These are phyloP conservation scores for Batillaria attramentaria DNA, from an alignment of 1,140 invertebrate species.

Conservation along the genomic window DNA sequence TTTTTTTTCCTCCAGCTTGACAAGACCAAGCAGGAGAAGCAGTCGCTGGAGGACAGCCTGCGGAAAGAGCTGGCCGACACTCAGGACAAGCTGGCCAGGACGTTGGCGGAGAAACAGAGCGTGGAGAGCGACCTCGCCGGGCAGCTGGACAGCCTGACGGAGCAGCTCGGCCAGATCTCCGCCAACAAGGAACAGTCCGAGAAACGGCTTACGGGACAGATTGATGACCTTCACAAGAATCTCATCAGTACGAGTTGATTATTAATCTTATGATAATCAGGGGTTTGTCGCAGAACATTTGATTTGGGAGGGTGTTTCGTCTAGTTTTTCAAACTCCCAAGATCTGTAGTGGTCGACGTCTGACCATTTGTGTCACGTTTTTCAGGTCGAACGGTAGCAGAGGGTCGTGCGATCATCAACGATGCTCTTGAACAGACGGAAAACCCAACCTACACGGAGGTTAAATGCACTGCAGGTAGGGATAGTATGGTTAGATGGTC, in stretches of 20 bases:
- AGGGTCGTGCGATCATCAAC: conserved; percentile 77
- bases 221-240: conserved; percentile 54
- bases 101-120: conserved; percentile 42
- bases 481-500: not conserved
- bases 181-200: conserved; percentile 47
- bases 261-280: not conserved
- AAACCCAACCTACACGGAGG: conserved; percentile 79
- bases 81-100: conserved; percentile 33
- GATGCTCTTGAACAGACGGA: conserved; percentile 79
- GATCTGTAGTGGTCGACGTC: not conserved
- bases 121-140: conserved; percentile 49
- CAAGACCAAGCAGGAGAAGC: conserved; percentile 46
- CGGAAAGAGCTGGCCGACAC: conserved; percentile 32
- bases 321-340: not conserved
- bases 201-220: conserved; percentile 27
- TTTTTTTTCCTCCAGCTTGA: conserved; percentile 40
- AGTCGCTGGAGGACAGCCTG: conserved; percentile 44
- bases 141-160: conserved; percentile 47
- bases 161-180: conserved; percentile 49
- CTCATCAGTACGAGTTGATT: conserved; percentile 48
- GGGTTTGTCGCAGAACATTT: not conserved
- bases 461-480: conserved; percentile 79
- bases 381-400: conserved; percentile 75
- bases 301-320: not conserved
- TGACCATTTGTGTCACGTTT: not conserved